Conservation (phyloP, 2,113 vertebrate genomes). For the Aythya baeri region DNA sequence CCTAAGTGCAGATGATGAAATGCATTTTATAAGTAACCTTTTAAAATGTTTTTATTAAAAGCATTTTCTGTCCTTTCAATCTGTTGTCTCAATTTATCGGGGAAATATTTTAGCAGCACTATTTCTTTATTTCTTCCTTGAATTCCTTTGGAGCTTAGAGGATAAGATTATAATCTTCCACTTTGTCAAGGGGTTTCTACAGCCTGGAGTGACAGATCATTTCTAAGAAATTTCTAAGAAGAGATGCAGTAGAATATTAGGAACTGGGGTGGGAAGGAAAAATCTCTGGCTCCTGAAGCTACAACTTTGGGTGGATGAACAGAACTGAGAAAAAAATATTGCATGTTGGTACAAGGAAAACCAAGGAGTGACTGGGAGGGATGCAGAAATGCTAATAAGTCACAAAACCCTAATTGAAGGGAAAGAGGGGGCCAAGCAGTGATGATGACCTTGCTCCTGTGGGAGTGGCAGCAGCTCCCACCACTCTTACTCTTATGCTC, state of each 20-base stretch:
- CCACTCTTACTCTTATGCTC: accelerated
- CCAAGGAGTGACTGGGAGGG: background rate
- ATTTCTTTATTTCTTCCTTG: background rate
- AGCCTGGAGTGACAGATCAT: background rate
- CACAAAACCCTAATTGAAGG: background rate
- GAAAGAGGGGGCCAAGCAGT: background rate
- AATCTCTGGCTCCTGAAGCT: background rate
- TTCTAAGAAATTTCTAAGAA: background rate
- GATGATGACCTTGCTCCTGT: background rate
- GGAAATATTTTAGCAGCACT: background rate
- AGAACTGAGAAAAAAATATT: background rate
- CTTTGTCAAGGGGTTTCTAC: background rate
- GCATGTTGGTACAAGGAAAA: background rate
- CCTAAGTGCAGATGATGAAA: background rate
- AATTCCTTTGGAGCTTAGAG: background rate
- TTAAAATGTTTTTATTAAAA: conserved; percentile 66
- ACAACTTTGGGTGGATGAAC: background rate
- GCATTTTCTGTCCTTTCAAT: background rate
- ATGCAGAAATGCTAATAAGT: background rate
- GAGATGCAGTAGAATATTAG: background rate
- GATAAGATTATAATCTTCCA: background rate
- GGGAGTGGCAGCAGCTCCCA: background rate
- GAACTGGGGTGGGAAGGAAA: background rate
- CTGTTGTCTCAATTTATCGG: too few species aligned
- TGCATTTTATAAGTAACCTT: conserved; percentile 46